A percentile compares a stretch with the other conserved stretches of the same genome.
phyloP scores from a whole-genome alignment of 2,888 invertebrate species.

The Coenonympha glycerion region DNA sequence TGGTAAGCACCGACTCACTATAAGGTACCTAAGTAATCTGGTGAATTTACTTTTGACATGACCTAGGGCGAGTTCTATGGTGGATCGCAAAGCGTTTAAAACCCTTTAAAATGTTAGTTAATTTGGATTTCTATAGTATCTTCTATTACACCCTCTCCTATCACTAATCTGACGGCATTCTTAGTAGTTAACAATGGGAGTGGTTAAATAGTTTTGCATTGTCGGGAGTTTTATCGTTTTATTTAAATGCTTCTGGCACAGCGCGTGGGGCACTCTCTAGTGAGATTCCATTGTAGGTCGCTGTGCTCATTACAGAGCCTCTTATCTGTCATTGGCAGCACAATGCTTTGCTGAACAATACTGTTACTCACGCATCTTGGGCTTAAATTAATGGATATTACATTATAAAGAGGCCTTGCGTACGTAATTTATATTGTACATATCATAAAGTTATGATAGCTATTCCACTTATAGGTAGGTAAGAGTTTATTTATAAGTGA shows the following conservation, averaged over 20 bases:
- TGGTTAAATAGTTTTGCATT: slow-evolving; percentile 15
- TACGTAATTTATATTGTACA: neutral
- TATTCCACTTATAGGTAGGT: too few species aligned
- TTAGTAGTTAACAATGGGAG: neutral
- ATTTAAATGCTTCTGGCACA: slow-evolving; percentile 35
- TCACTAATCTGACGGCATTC: too few species aligned
- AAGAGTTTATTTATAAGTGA: too few species aligned
- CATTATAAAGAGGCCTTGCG: neutral
- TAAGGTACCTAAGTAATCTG: too few species aligned
- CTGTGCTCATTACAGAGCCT: slow-evolving; percentile 51
- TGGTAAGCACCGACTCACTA: too few species aligned
- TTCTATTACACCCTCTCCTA: too few species aligned
- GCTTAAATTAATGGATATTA: slow-evolving; percentile 23
- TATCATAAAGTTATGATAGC: too few species aligned
- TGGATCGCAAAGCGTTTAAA: too few species aligned
- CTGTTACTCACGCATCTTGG: slow-evolving; percentile 49
- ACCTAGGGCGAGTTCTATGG: too few species aligned
- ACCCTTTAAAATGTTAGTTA: too few species aligned
- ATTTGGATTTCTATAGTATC: too few species aligned
- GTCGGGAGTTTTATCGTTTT: slow-evolving; percentile 27
- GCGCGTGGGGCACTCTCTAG: slow-evolving; percentile 34
- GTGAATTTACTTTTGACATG: too few species aligned
- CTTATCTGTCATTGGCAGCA: slow-evolving; percentile 71
- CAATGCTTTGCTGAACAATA: slow-evolving; percentile 57
- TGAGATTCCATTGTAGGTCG: slow-evolving; percentile 53